A percentile compares a stretch with the other conserved stretches of the same genome.
These are phyloP conservation scores for Drosophila phalerata DNA, from an alignment of 2,888 invertebrate species.

Conservation along the genomic window DNA sequence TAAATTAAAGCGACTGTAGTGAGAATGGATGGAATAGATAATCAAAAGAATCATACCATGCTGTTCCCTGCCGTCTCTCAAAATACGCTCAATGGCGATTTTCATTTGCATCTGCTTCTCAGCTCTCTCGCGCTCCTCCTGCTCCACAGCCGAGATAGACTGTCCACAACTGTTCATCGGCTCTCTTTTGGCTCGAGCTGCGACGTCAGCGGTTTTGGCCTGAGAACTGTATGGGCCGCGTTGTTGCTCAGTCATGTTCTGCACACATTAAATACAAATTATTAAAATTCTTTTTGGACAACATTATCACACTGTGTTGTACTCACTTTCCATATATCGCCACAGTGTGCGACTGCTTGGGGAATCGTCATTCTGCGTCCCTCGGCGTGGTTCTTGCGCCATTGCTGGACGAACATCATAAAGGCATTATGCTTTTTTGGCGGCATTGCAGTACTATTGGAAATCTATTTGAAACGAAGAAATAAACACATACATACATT, in stretches of 20 bases:
- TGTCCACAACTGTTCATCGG: constrained; percentile 76
- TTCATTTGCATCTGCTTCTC: constrained; percentile 71
- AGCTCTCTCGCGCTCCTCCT: constrained; percentile 58
- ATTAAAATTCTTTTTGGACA: not conserved
- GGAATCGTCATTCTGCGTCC: constrained; percentile 48
- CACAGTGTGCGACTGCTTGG: constrained; percentile 70
- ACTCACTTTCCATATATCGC: constrained; percentile 77
- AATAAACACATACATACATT: not conserved
- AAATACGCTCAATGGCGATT: constrained; percentile 72
- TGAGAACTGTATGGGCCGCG: constrained; percentile 71
- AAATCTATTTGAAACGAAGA: not conserved
- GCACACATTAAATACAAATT: not conserved
- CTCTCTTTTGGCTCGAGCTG: constrained; percentile 20
- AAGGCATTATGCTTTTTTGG: constrained; percentile 76
- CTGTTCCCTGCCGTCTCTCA: constrained; percentile 59
- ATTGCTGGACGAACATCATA: constrained; percentile 79
- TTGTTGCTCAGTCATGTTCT: constrained; percentile 75
- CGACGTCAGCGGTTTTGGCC: constrained; percentile 65
- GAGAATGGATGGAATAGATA: too few species aligned
- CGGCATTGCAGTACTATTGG: constrained; percentile 59
- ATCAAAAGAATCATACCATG: constrained; percentile 57
- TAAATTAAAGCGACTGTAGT: not conserved
- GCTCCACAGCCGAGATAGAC: constrained; percentile 62
- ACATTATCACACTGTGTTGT: not conserved
- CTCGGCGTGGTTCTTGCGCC: constrained; percentile 59